Conservation (phyloP, 1,140 invertebrate species). For the Holcopasites calliopsidis region DNA sequence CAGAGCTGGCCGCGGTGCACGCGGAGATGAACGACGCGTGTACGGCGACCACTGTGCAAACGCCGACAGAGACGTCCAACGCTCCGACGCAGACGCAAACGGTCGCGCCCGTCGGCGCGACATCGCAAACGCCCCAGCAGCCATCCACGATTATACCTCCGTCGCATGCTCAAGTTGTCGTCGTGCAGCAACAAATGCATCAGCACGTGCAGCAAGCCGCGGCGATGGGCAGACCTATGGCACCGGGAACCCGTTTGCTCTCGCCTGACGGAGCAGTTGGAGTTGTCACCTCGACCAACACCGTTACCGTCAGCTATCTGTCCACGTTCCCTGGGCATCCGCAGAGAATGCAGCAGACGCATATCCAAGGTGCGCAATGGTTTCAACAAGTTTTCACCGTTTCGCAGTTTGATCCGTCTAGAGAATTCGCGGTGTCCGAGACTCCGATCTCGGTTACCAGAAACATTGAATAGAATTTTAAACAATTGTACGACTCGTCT, state of each 20-base stretch:
- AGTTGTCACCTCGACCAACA: constrained; percentile 83
- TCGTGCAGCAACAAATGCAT: constrained; percentile 80
- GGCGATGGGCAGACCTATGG: constrained; percentile 82
- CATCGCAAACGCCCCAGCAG: constrained; percentile 59
- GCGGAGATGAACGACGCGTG: constrained; percentile 55
- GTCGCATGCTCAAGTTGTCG: constrained; percentile 69
- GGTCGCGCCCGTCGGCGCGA: constrained; percentile 54
- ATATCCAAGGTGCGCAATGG: constrained; percentile 72
- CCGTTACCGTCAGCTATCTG: constrained; percentile 83
- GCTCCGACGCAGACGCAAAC: constrained; percentile 59
- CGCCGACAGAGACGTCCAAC: constrained; percentile 61
- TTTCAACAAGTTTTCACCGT: not conserved
- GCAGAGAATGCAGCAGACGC: constrained; percentile 71
- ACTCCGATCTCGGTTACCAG: too few species aligned
- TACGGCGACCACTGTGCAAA: constrained; percentile 53
- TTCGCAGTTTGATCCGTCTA: too few species aligned
- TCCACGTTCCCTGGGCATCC: constrained; percentile 78
- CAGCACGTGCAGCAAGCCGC: constrained; percentile 83
- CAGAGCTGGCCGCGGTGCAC: constrained; percentile 60
- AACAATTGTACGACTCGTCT: too few species aligned
- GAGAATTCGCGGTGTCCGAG: too few species aligned
- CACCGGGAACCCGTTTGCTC: constrained; percentile 82
- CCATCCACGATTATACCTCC: constrained; percentile 61
- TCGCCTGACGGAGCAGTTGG: constrained; percentile 84
- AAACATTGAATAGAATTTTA: not conserved